Conservation (phyloP, 2,888 invertebrate genomes). For the Penaeus monodon region DNA sequence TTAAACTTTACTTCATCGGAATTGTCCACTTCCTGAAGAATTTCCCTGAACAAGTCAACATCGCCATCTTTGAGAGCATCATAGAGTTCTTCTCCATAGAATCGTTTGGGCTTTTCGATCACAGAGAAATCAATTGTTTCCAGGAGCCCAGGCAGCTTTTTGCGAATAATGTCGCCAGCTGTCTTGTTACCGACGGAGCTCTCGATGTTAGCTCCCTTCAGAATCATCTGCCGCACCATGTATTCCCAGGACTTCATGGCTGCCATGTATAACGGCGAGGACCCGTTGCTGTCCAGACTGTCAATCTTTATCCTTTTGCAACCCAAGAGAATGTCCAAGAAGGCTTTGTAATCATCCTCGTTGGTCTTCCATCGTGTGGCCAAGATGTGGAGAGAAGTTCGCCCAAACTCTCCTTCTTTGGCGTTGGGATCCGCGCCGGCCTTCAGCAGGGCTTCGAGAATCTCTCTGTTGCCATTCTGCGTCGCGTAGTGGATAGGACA, state of each 20-base stretch:
- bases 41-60: slow-evolving; percentile 41
- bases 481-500: slow-evolving; percentile 55
- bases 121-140: slow-evolving; percentile 50
- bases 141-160: slow-evolving; percentile 44
- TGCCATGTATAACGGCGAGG: slow-evolving; percentile 63
- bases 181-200: slow-evolving; percentile 50
- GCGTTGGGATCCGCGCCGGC: slow-evolving; percentile 55
- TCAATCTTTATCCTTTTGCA: slow-evolving; percentile 55
- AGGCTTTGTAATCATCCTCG: slow-evolving; percentile 42
- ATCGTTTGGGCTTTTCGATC: slow-evolving; percentile 50
- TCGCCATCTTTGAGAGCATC: slow-evolving; percentile 49
- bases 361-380: slow-evolving; percentile 47
- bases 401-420: slow-evolving; percentile 61
- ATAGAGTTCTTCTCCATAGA: slow-evolving; percentile 57
- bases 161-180: slow-evolving; percentile 48
- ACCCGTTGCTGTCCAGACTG: slow-evolving; percentile 39
- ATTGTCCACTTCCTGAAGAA: slow-evolving; percentile 41
- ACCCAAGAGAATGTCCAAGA: slow-evolving; percentile 46
- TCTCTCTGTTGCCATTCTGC: slow-evolving; percentile 36
- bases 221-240: slow-evolving; percentile 49
- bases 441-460: slow-evolving; percentile 42
- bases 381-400: slow-evolving; percentile 58
- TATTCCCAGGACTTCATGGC: slow-evolving; percentile 57
- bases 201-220: slow-evolving; percentile 57
- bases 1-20: slow-evolving; percentile 23